Evolutionary conservation across 2,797 vertebrate genomes (phyloP).

Genomic region (Sylvilagus floridanus): DNA sequence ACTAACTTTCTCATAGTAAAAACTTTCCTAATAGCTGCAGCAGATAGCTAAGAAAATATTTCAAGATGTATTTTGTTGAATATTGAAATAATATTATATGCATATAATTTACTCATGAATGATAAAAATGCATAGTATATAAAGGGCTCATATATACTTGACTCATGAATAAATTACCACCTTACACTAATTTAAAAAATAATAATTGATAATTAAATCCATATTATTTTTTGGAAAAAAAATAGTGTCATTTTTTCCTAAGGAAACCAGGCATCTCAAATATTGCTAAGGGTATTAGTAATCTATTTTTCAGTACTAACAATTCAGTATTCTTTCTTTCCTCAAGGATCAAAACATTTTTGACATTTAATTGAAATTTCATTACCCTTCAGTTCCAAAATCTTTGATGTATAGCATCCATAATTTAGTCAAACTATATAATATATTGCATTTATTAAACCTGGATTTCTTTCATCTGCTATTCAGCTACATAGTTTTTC

Average conservation of each 20-base stretch:
- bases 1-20: background rate
- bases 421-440: conserved; percentile 68
- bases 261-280: background rate
- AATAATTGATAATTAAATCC: background rate
- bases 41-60: background rate
- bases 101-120: background rate
- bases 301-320: background rate
- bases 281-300: background rate
- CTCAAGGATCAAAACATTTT: conserved; percentile 50
- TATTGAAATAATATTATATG: background rate
- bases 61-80: background rate
- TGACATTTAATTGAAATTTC: conserved; percentile 58
- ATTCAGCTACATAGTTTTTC: background rate
- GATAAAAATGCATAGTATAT: background rate
- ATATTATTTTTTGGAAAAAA: background rate
- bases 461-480: conserved; percentile 65
- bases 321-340: background rate
- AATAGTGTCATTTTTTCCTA: background rate
- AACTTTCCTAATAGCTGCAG: background rate
- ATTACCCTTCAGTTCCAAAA: background rate
- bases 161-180: background rate
- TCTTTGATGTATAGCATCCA: conserved; percentile 18
- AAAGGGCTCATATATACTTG: background rate
- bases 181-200: background rate
- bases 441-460: conserved; percentile 58